Conservation (phyloP, 92 coral and sea anemone species). For the Montipora capitata region DNA sequence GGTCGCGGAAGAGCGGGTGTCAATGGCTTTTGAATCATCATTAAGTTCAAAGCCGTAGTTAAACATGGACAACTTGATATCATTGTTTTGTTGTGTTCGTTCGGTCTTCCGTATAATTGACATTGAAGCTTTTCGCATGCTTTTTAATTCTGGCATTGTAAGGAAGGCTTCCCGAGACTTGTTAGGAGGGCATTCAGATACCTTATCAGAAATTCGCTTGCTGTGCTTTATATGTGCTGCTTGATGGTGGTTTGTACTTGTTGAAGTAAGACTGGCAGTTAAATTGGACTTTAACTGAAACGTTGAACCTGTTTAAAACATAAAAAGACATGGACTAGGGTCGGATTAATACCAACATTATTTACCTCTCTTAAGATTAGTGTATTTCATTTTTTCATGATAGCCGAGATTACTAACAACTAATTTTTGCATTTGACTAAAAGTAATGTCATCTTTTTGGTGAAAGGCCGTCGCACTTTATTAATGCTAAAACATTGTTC, state of each 20-base stretch:
- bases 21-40: not conserved
- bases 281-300: constrained; percentile 42
- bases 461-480: too few relatives aligned
- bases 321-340: too few relatives aligned
- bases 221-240: not conserved
- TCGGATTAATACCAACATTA: too few relatives aligned
- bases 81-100: not conserved
- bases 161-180: constrained; percentile 1
- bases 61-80: not conserved
- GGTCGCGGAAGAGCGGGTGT: not conserved
- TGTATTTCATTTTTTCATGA: too few relatives aligned
- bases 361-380: too few relatives aligned
- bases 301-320: constrained; percentile 18
- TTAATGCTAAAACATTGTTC: not conserved
- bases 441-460: too few relatives aligned
- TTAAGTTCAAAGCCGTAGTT: constrained; percentile 1
- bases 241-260: not conserved
- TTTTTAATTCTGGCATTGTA: constrained; percentile 89
- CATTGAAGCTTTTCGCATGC: constrained; percentile 76
- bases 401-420: not conserved
- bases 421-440: too few relatives aligned
- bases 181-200: not conserved
- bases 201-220: not conserved
- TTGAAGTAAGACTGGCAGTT: constrained; percentile 29
- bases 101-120: constrained; percentile 59